Evolutionary conservation across 2,797 vertebrate genomes (phyloP), one percentile per base, ranked within the genome.

Genomic region (Pseudochirops corinnae): DNA sequence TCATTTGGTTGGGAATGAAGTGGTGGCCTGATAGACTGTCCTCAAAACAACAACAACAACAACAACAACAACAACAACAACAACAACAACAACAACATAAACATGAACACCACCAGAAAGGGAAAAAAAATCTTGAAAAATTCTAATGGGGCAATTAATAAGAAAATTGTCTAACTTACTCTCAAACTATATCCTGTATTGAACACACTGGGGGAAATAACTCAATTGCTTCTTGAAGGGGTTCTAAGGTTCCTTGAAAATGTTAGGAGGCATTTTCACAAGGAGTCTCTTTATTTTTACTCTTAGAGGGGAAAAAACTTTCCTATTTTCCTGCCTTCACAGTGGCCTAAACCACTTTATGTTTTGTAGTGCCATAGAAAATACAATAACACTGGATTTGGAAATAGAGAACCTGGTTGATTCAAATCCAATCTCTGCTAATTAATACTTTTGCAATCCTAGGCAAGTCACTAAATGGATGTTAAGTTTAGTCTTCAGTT

Each of bases 171-270:
- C 93, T 94, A 90, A 67, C 31, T 33, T 60, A 3, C 91, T 95
- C 97, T 94, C 90, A 96, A 94, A 96, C 87, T 93, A 95, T 28
- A 95, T 90, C 46, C 95, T 62, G 0, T 87, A 50, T 87, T 46
- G 39, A 50, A 50, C 39, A 87, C 39, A 87, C 39, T 46, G 74
- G 7, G 74, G 31, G 9, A 26, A 46, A 87, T 26, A 55, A 55
- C 18, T 53, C 90, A 95, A 94, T 91, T 94, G 56, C 74, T 93
- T 56, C 94, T 93, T 93, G 53, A 57, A 52, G 60, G n/a, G 9
- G 24, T 93, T 94, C 82, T 93, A 18, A 46, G 93, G 55, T 95
- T 28, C 56, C 58, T 95, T 94, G 93, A 91, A 95, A 90, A 90
- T 67, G 55, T 87, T 87, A 94, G 52, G n/a, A 87, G 55, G 50